These are phyloP conservation scores for Nycticryphes semicollaris DNA, from an alignment of 2,113 vertebrate genomes.

Conservation along the genomic window DNA sequence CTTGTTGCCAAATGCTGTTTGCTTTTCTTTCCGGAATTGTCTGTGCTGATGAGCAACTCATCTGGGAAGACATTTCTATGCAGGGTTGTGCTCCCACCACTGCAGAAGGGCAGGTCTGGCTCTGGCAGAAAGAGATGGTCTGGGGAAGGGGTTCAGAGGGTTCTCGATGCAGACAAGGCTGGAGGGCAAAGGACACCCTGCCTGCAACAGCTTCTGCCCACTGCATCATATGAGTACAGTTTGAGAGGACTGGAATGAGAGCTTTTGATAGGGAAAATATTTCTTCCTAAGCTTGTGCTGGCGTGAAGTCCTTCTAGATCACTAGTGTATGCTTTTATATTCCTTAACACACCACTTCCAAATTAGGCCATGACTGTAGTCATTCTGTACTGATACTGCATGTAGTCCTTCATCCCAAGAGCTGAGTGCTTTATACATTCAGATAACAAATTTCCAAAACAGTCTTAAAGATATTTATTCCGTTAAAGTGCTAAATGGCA, in stretches of 20 bases:
- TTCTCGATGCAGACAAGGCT: background rate
- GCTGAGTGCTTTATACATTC: background rate
- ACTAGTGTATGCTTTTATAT: background rate
- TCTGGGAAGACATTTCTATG: background rate
- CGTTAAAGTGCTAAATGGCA: background rate
- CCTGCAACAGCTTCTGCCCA: background rate
- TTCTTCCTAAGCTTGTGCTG: background rate
- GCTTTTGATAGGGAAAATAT: background rate
- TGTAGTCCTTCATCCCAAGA: background rate
- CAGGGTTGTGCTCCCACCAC: background rate
- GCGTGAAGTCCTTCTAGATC: background rate
- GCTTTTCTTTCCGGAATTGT: background rate
- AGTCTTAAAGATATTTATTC: slow-evolving; percentile 19
- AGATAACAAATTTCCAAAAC: slow-evolving; percentile 53
- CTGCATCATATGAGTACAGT: accelerated
- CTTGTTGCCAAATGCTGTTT: background rate
- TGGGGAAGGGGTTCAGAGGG: background rate
- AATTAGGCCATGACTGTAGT: slow-evolving; percentile 23
- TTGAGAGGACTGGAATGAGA: background rate
- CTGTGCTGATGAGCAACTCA: background rate
- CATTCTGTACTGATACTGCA: background rate
- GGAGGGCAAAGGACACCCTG: background rate
- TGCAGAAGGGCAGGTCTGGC: background rate
- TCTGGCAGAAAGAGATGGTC: background rate
- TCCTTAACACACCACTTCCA: background rate